A percentile compares a stretch with the other conserved stretches of the same genome.
Evolutionary conservation across 2,888 invertebrate species (phyloP).

Genomic region (Sminthurides aquaticus): DNA sequence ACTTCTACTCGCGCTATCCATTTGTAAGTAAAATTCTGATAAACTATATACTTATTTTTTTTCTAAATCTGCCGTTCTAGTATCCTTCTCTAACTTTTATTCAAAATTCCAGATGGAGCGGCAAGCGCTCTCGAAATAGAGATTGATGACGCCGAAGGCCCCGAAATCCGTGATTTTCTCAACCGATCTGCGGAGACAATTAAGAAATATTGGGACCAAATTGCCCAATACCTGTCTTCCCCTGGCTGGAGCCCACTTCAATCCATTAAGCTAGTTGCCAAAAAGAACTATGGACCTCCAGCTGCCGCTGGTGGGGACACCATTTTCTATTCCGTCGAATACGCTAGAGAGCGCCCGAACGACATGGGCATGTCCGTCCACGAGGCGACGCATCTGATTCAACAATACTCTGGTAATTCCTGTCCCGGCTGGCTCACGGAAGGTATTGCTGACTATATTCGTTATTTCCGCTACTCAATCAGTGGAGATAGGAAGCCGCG

Average conservation of each 20-base stretch:
- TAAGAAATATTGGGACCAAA: not conserved
- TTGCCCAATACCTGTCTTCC: not conserved
- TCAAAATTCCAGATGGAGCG: not conserved
- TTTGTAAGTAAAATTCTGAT: no score
- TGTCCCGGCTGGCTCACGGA: constrained; percentile 13
- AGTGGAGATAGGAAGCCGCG: not conserved
- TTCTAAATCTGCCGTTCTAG: no score
- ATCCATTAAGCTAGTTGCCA: not conserved
- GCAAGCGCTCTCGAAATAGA: not conserved
- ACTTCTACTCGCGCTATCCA: no score
- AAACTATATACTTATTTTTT: no score
- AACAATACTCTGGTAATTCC: not conserved
- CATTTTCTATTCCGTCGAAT: not conserved
- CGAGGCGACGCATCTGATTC: constrained; percentile 18
- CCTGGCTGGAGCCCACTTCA: not conserved
- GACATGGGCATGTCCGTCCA: constrained; percentile 17
- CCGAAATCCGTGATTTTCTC: not conserved
- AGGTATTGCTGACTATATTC: constrained; percentile 15
- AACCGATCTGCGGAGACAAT: not conserved
- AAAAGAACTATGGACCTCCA: not conserved
- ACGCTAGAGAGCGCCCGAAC: not conserved
- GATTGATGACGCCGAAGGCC: not conserved
- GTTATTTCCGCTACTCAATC: constrained; percentile 11
- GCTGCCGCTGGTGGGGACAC: not conserved
- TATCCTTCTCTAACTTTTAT: no score